phyloP scores from a whole-genome alignment of 92 coral and sea anemone genomes.

The Epizoanthus ramosus region DNA sequence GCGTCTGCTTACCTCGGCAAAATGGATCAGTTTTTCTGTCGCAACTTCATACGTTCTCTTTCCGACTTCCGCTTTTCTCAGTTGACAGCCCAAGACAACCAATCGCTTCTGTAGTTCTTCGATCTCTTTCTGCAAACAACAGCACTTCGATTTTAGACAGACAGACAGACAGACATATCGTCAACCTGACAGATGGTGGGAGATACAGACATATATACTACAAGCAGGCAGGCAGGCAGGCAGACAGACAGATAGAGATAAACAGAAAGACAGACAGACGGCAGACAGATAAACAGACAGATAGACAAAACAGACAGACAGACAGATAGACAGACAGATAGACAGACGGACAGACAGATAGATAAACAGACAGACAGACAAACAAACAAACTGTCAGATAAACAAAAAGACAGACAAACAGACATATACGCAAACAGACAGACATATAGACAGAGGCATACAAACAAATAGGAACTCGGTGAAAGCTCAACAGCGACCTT shows the following conservation, averaged over 20 bases:
- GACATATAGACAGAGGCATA: too few species aligned
- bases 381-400: too few species aligned
- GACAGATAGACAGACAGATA: too few species aligned
- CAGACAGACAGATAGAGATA: background rate
- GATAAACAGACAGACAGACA: too few species aligned
- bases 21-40: constrained; percentile 83
- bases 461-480: background rate
- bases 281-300: background rate
- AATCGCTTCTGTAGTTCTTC: constrained; percentile 92
- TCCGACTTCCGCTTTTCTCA: constrained; percentile 93
- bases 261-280: too few species aligned
- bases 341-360: too few species aligned
- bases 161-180: background rate
- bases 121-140: constrained; percentile 71
- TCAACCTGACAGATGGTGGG: too few species aligned
- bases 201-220: too few species aligned
- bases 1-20: constrained; percentile 74
- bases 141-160: background rate
- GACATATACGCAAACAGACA: too few species aligned
- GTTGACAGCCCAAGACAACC: constrained; percentile 94
- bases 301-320: too few species aligned
- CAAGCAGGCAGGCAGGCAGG: background rate
- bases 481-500: constrained; percentile 34
- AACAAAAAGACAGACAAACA: too few species aligned
- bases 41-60: constrained; percentile 97